Evolutionary conservation across 2,113 vertebrate species (phyloP), one percentile per base, ranked within the genome.

Genomic region (Actenoides lindsayi): DNA sequence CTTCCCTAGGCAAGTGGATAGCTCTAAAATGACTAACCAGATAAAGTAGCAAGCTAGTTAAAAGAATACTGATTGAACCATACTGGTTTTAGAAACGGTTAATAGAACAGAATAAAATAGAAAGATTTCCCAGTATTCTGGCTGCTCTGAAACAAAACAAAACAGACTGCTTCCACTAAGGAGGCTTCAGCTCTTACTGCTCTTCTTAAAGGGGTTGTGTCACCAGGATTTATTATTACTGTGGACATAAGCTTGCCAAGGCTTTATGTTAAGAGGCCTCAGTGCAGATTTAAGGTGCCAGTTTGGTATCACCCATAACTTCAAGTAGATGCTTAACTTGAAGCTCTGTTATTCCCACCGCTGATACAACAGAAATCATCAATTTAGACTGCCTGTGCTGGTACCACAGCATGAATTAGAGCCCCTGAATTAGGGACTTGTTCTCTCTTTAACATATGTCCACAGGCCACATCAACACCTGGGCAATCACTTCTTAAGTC

Each of bases 221-320:
- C 83, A 92, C 65, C 62, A 73, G 90, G 92, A 84, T 96, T 89
- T 96, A 57, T 92, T 83, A 75, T 57, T 84, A 25, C 75, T 39
- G 73, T 84, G 77, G 80, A 75, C 92, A 30, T 87, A 78, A 96
- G 94, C 95, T 93, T 90, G 90, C 81, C 71, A 87, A 96, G 90
- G 83, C 76, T 89, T 95, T 91, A 57, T 28, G 48, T 68, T 95
- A 95, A 93, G 94, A 83, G 39, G 92, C 48, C 95, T 87, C 86
- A 62, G 57, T 87, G 48, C 65, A 83, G 92, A 89, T 74, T 90
- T 82, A 84, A 93, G 89, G 48, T 86, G 62, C 80, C 57, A 68
- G 2, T 93, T 87, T 64, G 53, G 57, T 84, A 53, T 82, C 74
- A 21, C 6, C 5, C 16, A 44, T 57, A 87, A 83, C 48, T 87